Percentiles rank a stretch among this genome's conserved stretches.
Conservation (phyloP, 2,113 vertebrate species). For the Microtus ochrogaster region DNA sequence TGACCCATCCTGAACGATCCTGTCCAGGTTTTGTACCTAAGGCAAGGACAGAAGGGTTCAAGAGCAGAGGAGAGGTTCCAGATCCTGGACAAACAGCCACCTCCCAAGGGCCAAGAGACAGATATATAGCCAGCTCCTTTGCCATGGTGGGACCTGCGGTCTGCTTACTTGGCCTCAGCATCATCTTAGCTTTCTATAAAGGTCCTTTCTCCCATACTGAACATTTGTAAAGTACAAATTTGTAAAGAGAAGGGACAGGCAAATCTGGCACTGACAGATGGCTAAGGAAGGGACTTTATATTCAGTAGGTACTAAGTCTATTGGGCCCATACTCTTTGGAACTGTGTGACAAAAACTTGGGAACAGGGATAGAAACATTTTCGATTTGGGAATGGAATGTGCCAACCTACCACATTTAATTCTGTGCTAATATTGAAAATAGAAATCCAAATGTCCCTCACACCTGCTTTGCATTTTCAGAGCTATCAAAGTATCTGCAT, state of each 20-base stretch:
- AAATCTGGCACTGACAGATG: not conserved
- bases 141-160: accelerated
- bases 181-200: not conserved
- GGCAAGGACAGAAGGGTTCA: not conserved
- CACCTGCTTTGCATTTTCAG: not conserved
- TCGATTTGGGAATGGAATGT: not conserved
- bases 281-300: not conserved
- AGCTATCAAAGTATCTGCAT: not conserved
- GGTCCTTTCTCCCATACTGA: not conserved
- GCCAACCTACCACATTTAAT: not conserved
- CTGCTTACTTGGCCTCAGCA: not conserved
- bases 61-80: not conserved
- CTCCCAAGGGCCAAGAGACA: not conserved
- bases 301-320: not conserved
- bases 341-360: not conserved
- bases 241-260: not conserved
- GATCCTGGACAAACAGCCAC: too few relatives aligned
- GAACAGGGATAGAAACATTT: not conserved
- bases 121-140: accelerated
- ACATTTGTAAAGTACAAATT: not conserved
- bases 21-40: not conserved
- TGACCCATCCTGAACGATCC: too few relatives aligned
- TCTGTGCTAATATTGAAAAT: not conserved
- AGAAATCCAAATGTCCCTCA: not conserved
- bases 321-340: not conserved